Percentiles rank a stretch among this genome's conserved stretches.
Evolutionary conservation across 2,113 vertebrate genomes (phyloP).

Genomic region (Microcebus murinus): DNA sequence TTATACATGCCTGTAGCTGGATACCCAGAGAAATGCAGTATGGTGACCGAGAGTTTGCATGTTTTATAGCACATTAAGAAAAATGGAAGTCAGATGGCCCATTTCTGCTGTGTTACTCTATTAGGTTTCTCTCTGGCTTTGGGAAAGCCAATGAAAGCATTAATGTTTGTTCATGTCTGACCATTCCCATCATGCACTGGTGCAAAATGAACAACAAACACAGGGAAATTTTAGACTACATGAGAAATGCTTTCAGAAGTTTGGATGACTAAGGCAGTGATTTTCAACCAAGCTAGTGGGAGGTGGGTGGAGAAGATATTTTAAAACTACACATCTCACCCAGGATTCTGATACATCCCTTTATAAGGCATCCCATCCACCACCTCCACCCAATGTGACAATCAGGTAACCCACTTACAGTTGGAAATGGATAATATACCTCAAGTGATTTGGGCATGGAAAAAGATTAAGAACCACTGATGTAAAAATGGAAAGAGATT

Average conservation of each 20-base stretch:
- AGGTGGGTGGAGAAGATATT: slow-evolving; percentile 9
- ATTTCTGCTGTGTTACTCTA: background rate
- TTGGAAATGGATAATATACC: background rate
- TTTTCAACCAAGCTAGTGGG: slow-evolving; percentile 47
- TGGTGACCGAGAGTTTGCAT: background rate
- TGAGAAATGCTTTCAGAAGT: background rate
- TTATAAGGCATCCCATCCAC: background rate
- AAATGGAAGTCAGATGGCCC: background rate
- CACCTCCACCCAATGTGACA: background rate
- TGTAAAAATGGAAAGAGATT: slow-evolving; percentile 15
- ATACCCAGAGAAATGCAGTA: background rate
- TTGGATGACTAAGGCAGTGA: background rate
- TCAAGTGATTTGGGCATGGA: background rate
- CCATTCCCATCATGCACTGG: background rate
- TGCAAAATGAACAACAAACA: background rate
- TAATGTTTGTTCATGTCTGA: background rate
- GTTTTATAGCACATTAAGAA: background rate
- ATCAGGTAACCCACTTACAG: background rate
- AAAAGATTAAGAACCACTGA: background rate
- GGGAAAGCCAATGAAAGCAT: background rate
- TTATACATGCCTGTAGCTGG: background rate
- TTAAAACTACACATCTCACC: background rate
- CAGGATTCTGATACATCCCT: background rate
- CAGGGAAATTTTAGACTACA: background rate
- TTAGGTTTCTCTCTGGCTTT: slow-evolving; percentile 1